A percentile compares a stretch with the other conserved stretches of the same genome.
Conservation (phyloP, 2,888 invertebrate species). For the Dichetophora obliterata region DNA sequence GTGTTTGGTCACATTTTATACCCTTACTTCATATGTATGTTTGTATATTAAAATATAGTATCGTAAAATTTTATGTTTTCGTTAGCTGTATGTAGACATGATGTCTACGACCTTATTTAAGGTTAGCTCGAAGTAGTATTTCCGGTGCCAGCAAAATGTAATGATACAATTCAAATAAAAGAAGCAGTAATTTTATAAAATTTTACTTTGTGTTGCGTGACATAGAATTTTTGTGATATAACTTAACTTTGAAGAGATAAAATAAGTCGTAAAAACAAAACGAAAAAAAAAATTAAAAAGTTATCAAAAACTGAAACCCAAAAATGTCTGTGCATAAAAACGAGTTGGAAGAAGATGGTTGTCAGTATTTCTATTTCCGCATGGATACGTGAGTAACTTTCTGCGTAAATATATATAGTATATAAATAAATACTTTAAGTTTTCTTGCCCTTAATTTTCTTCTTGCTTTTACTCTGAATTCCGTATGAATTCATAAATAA, state of each 20-base stretch:
- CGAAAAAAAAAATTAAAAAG: neutral
- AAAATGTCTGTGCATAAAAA: no score
- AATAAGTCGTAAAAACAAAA: conserved; percentile 5
- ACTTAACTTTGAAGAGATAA: neutral
- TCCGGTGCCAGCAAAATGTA: conserved; percentile 15
- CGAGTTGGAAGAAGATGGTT: no score
- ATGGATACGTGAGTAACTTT: no score
- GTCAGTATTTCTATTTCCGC: no score
- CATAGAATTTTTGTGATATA: neutral
- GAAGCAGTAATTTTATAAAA: neutral
- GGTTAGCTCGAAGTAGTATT: neutral
- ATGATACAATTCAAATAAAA: neutral
- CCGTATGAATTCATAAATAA: no score
- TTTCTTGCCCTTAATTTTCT: no score
- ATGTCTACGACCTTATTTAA: conserved; percentile 11
- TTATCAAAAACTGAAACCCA: neutral
- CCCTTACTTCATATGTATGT: neutral
- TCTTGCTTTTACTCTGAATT: no score
- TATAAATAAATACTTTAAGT: no score
- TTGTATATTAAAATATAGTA: neutral
- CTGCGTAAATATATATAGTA: no score
- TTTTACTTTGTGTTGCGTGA: no score
- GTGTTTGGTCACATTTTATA: neutral
- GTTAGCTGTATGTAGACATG: neutral
- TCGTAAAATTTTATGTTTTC: conserved; percentile 17